These are phyloP conservation scores for Neomorphus geoffroyi DNA, from an alignment of 2,797 vertebrate genomes.

Conservation along the genomic window DNA sequence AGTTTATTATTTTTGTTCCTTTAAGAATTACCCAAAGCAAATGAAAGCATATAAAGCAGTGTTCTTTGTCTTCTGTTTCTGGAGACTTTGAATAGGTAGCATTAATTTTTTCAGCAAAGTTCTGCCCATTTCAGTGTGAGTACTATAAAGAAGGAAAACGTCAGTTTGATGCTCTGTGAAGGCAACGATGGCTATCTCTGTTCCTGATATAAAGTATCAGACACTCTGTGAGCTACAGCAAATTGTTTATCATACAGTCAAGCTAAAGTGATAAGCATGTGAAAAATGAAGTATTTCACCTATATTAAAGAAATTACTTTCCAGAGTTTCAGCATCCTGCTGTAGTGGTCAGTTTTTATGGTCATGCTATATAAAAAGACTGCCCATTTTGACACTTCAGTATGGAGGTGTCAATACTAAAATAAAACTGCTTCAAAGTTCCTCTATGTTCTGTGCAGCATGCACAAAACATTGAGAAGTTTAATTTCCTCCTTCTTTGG, in stretches of 20 bases:
- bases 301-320: not conserved
- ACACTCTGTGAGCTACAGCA: not conserved
- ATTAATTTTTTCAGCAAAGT: not conserved
- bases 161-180: not conserved
- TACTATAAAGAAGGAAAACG: not conserved
- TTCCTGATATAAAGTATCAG: not conserved
- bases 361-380: not conserved
- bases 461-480: not conserved
- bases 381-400: not conserved
- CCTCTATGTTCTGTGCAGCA: not conserved
- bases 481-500: not conserved
- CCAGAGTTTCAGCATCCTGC: not conserved
- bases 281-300: not conserved
- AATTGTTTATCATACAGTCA: not conserved
- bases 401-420: not conserved
- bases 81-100: not conserved
- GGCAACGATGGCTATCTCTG: not conserved
- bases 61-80: not conserved
- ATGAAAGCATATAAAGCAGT: not conserved
- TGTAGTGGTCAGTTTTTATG: not conserved
- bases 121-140: not conserved
- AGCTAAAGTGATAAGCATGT: not conserved
- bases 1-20: not conserved
- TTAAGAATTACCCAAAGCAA: not conserved
- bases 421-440: not conserved